These are phyloP conservation scores for Seriola aureovittata DNA, from an alignment of 2,113 vertebrate species.

Conservation along the genomic window DNA sequence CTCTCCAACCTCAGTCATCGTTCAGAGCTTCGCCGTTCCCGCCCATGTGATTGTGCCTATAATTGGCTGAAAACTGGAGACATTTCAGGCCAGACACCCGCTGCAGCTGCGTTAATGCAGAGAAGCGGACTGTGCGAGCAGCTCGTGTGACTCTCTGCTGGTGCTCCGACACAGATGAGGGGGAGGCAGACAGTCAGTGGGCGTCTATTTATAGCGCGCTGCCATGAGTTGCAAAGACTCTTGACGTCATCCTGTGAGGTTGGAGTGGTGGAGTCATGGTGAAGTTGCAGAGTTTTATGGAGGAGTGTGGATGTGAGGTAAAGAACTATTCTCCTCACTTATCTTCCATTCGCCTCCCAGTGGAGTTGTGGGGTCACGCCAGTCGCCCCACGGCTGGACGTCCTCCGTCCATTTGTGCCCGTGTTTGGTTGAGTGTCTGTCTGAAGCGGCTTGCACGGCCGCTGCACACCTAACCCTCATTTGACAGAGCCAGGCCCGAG, in stretches of 20 bases:
- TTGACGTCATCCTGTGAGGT: constrained; percentile 24
- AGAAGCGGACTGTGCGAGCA: constrained; percentile 32
- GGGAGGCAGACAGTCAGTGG: constrained; percentile 52
- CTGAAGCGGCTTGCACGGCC: not conserved
- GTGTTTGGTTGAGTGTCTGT: not conserved
- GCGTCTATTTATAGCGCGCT: constrained; percentile 62
- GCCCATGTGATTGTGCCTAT: not conserved
- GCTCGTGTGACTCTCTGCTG: constrained; percentile 40
- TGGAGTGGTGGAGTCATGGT: not conserved
- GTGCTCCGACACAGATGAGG: constrained; percentile 62
- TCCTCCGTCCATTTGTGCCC: constrained; percentile 1
- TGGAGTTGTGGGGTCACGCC: not conserved
- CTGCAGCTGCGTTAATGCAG: constrained; percentile 29
- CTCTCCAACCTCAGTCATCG: constrained; percentile 5
- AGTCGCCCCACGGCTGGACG: not conserved
- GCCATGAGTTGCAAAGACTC: constrained; percentile 44
- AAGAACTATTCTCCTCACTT: not conserved
- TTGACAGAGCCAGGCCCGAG: not conserved
- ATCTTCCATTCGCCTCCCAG: constrained; percentile 1
- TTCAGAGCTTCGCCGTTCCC: not conserved
- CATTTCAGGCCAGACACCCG: constrained; percentile 6
- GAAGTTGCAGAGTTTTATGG: constrained; percentile 10
- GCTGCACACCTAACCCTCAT: constrained; percentile 1
- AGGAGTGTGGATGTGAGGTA: not conserved
- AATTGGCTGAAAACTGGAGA: constrained; percentile 37